phyloP scores from a whole-genome alignment of 2,797 vertebrate genomes.

The Poecilia wingei region DNA sequence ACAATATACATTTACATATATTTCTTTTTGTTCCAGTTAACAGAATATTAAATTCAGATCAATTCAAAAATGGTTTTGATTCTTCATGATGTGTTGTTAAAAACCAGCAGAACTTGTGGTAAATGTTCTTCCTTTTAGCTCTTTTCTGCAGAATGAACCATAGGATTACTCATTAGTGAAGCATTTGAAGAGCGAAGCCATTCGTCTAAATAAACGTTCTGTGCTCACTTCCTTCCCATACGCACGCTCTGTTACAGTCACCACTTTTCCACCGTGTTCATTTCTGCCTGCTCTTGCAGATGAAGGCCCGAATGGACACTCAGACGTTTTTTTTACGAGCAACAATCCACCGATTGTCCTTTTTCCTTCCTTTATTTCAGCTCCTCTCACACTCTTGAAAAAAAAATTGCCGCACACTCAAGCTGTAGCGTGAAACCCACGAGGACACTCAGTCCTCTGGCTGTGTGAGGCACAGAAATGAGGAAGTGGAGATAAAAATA shows the following conservation, averaged over 20 bases:
- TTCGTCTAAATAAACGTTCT: not conserved
- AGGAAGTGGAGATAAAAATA: constrained; percentile 78
- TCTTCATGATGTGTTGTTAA: not conserved
- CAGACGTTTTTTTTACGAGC: not conserved
- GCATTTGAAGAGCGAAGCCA: not conserved
- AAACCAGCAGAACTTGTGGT: not conserved
- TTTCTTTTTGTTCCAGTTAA: not conserved
- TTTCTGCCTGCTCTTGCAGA: constrained; percentile 7
- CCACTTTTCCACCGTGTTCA: not conserved
- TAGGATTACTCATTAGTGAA: not conserved
- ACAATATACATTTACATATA: not conserved
- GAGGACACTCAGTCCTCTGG: constrained; percentile 54
- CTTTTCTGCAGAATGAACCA: not conserved
- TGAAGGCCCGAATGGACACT: constrained; percentile 13
- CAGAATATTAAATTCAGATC: not conserved
- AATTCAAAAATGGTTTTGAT: not conserved
- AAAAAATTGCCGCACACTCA: constrained; percentile 30
- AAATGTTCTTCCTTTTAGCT: not conserved
- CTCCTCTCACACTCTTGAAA: constrained; percentile 20
- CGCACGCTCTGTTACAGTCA: not conserved
- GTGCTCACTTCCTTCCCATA: not conserved
- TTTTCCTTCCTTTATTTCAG: constrained; percentile 6
- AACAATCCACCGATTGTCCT: constrained; percentile 2
- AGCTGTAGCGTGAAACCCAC: constrained; percentile 47
- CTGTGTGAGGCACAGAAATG: constrained; percentile 51